phyloP scores from a whole-genome alignment of 1,140 invertebrate genomes.

The Drosophila watanabei region DNA sequence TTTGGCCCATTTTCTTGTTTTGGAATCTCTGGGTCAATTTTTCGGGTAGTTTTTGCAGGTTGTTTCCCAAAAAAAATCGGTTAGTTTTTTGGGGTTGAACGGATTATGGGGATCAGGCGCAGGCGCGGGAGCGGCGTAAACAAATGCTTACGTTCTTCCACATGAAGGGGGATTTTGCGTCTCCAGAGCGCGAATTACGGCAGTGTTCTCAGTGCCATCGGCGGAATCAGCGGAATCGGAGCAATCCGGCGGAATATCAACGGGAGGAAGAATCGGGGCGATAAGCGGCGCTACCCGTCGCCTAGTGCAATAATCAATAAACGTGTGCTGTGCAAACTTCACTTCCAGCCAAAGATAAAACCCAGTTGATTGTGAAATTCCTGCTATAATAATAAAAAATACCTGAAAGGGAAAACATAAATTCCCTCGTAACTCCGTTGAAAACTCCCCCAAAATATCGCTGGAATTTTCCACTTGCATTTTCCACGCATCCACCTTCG shows the following conservation, averaged over 20 bases:
- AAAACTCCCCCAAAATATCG: slow-evolving; percentile 25
- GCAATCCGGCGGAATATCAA: slow-evolving; percentile 29
- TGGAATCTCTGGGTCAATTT: slow-evolving; percentile 12
- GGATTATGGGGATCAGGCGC: slow-evolving; percentile 28
- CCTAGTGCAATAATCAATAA: slow-evolving; percentile 77
- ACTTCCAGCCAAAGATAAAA: slow-evolving; percentile 61
- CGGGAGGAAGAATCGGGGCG: slow-evolving; percentile 31
- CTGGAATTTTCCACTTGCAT: slow-evolving; percentile 59
- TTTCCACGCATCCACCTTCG: slow-evolving; percentile 41
- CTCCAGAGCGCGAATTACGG: slow-evolving; percentile 53
- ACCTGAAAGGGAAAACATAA: slow-evolving; percentile 4
- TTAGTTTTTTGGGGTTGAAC: slow-evolving; percentile 16
- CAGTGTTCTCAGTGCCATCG: slow-evolving; percentile 72
- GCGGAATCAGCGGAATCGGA: slow-evolving; percentile 29
- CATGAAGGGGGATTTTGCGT: slow-evolving; percentile 32
- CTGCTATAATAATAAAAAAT: slow-evolving; percentile 32
- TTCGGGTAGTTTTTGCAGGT: slow-evolving; percentile 11
- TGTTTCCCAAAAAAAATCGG: slow-evolving; percentile 20
- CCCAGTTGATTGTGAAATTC: slow-evolving; percentile 66
- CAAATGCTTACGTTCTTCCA: slow-evolving; percentile 63
- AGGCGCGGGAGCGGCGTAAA: slow-evolving; percentile 73
- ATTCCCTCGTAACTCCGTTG: neutral
- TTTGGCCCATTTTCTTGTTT: slow-evolving; percentile 34
- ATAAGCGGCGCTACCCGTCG: slow-evolving; percentile 54
- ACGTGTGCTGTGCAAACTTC: slow-evolving; percentile 61